A percentile compares a stretch with the other conserved stretches of the same genome.
Evolutionary conservation across 2,888 invertebrate species (phyloP).

Genomic region (Heliconius ismenius): DNA sequence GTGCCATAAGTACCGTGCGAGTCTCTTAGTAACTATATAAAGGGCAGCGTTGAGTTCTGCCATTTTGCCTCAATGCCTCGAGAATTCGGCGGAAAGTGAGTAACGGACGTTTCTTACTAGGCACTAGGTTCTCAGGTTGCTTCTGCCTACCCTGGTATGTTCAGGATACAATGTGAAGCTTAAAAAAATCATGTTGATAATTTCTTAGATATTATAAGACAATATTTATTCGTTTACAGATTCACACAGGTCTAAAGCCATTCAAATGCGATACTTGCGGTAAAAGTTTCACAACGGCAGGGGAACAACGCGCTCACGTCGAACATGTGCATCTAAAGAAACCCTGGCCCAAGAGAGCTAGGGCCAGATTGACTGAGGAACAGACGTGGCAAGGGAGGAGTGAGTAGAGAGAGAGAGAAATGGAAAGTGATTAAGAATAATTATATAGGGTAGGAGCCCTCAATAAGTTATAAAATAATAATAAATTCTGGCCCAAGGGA

Average conservation of each 20-base stretch:
- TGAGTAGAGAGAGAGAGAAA: background rate
- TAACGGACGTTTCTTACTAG: too few species aligned
- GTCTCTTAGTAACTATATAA: too few species aligned
- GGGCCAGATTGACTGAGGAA: slow-evolving; percentile 34
- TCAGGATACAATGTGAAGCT: too few species aligned
- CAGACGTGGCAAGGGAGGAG: slow-evolving; percentile 3
- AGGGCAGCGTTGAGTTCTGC: too few species aligned
- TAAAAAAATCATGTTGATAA: background rate
- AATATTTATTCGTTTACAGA: slow-evolving; percentile 51
- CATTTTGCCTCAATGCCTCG: too few species aligned
- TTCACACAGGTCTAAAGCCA: slow-evolving; percentile 67
- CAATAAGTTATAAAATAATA: too few species aligned
- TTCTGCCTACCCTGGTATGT: too few species aligned
- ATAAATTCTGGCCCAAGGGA: too few species aligned
- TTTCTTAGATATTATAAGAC: background rate
- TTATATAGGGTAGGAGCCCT: too few species aligned
- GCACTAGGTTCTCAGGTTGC: too few species aligned
- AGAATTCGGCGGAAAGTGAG: too few species aligned
- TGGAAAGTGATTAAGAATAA: background rate
- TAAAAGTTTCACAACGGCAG: slow-evolving; percentile 70
- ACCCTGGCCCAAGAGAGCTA: slow-evolving; percentile 69
- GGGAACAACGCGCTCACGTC: slow-evolving; percentile 69
- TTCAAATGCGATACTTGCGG: slow-evolving; percentile 74
- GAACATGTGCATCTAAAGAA: slow-evolving; percentile 75
- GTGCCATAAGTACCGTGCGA: too few species aligned